Conservation (phyloP, 2,113 vertebrate species). For the Rhineura floridana region DNA sequence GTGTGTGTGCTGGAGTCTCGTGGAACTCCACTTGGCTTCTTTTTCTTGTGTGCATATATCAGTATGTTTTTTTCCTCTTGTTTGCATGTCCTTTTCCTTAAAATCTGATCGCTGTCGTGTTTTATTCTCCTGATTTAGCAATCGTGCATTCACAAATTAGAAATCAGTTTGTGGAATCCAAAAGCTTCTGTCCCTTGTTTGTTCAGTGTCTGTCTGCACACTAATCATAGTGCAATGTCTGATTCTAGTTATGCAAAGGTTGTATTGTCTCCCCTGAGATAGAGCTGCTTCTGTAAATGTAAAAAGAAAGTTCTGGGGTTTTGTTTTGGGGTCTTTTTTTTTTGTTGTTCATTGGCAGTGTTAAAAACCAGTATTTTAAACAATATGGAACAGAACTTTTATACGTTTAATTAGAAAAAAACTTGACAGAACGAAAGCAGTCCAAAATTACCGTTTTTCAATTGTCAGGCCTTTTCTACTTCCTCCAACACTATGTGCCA, state of each 20-base stretch:
- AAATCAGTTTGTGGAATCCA: slow-evolving; percentile 49
- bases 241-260: slow-evolving; percentile 62
- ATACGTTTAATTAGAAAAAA: slow-evolving; percentile 64
- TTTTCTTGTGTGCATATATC: slow-evolving; percentile 34
- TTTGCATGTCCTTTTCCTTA: slow-evolving; percentile 61
- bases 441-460: slow-evolving; percentile 33
- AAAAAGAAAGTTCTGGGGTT: slow-evolving; percentile 55
- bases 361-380: slow-evolving; percentile 64
- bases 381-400: slow-evolving; percentile 52
- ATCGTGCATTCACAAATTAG: slow-evolving; percentile 60
- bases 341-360: slow-evolving; percentile 57
- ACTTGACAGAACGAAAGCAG: slow-evolving; percentile 53
- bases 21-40: background rate
- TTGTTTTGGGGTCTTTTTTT: background rate
- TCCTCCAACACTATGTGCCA: slow-evolving; percentile 57
- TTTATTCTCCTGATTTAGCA: slow-evolving; percentile 52
- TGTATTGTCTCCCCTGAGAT: slow-evolving; percentile 41
- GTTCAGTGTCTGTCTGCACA: slow-evolving; percentile 64
- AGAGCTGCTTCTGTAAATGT: slow-evolving; percentile 19
- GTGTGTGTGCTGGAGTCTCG: background rate
- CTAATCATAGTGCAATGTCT: slow-evolving; percentile 62
- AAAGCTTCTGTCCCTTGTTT: slow-evolving; percentile 63
- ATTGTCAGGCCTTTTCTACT: slow-evolving; percentile 56
- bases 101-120: slow-evolving; percentile 56
- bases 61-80: slow-evolving; percentile 45